These are phyloP conservation scores for Panagrolaimus sp. DNA, from an alignment of 1,140 invertebrate species.

Conservation along the genomic window DNA sequence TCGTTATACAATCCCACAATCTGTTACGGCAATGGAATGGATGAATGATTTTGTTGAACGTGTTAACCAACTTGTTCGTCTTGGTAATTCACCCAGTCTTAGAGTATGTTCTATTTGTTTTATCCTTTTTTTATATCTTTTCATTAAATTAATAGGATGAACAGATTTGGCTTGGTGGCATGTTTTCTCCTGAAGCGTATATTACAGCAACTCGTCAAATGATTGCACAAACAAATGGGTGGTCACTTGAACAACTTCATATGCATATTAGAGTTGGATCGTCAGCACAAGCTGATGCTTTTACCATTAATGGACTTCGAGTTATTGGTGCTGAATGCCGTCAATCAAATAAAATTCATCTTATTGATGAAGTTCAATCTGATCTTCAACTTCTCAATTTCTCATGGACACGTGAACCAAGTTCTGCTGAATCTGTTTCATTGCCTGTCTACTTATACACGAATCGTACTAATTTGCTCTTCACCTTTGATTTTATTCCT, in stretches of 20 bases:
- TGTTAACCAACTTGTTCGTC: slow-evolving; percentile 79
- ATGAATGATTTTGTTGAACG: slow-evolving; percentile 92
- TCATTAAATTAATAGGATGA: slow-evolving; percentile 64
- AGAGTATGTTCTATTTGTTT: slow-evolving; percentile 53
- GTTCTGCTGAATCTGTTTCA: slow-evolving; percentile 65
- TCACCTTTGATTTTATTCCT: slow-evolving; percentile 86
- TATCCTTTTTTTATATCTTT: background rate
- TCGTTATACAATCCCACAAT: slow-evolving; percentile 83
- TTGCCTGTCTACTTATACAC: slow-evolving; percentile 95
- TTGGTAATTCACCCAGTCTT: slow-evolving; percentile 76
- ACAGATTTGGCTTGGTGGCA: slow-evolving; percentile 88
- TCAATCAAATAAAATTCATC: slow-evolving; percentile 20
- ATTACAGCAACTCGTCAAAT: slow-evolving; percentile 82
- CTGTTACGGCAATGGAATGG: slow-evolving; percentile 96
- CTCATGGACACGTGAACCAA: slow-evolving; percentile 40
- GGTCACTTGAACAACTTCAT: slow-evolving; percentile 85
- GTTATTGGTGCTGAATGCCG: slow-evolving; percentile 36
- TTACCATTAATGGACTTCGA: slow-evolving; percentile 67
- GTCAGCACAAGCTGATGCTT: slow-evolving; percentile 66
- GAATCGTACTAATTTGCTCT: slow-evolving; percentile 83
- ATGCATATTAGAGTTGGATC: slow-evolving; percentile 69
- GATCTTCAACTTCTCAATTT: slow-evolving; percentile 41
- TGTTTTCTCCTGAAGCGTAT: slow-evolving; percentile 96
- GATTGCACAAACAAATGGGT: slow-evolving; percentile 63
- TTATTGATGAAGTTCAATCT: slow-evolving; percentile 34